Evolutionary conservation across 1,140 invertebrate genomes (phyloP), one percentile per base, ranked within the genome.

Genomic region (Scaptomyza graminum): DNA sequence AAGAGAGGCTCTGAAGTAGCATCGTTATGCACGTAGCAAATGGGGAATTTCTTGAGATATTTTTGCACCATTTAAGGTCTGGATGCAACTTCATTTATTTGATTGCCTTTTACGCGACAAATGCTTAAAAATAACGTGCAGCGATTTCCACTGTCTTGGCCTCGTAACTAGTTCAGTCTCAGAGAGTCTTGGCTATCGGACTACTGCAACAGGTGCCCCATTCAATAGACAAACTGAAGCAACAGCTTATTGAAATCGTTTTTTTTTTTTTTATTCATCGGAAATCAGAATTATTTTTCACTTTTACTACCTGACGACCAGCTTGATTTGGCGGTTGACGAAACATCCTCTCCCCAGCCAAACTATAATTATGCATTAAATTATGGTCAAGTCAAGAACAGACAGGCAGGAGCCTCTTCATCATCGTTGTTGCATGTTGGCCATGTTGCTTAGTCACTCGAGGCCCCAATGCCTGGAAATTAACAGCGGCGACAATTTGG

Each of bases 61-160:
- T 87, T 72, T 71, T 67, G 64, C 44, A 54, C 63, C 82, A 75
- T 87, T 88, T 87, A 87, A 72, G 82, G 82, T 37, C 47, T 49
- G 49, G 60, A 75, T 72, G 82, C 82, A 82, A 75, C 83, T 87
- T 85, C 82, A 85, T 85, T 87, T 87, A 87, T 78, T 67, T 73
- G 70, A 72, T 85, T 71, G 62, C 82, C 71, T 68, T 85, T 68
- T 73, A 68, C 51, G 70, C 70, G 56, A 50, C 47, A 31, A 39
- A 60, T 68, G 55, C 69, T 73, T 67, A 60, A 73, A 68, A 73
- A 54, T 54, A 73, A 73, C 56, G 63, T 59, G 52, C 41, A 51
- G 11, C 31, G 54, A 50, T 56, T 55, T 55, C 61, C n/a, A 41
- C 37, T 41, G 12, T n/a, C 12, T 41, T 41, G 3, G 37, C 12